Conservation (phyloP, 2,888 invertebrate genomes). For the Lasioglossum marginatum region DNA sequence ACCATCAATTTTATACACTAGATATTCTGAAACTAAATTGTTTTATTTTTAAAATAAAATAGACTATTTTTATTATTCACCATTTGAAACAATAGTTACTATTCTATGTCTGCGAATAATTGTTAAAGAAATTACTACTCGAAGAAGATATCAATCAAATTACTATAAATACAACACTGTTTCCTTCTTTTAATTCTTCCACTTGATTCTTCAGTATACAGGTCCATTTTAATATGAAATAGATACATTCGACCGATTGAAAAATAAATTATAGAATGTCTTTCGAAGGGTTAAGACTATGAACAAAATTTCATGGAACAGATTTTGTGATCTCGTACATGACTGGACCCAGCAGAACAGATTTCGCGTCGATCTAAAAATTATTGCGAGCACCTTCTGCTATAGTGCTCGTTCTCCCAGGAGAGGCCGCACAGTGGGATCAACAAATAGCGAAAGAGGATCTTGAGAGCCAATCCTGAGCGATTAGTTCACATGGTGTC, state of each 20-base stretch:
- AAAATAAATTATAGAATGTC: too few species aligned
- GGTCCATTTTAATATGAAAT: too few species aligned
- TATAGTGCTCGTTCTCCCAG: constrained; percentile 37
- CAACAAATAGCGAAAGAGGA: constrained; percentile 80
- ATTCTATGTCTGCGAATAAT: too few species aligned
- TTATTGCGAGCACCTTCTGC: constrained; percentile 27
- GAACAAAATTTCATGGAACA: not conserved
- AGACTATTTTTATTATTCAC: not conserved
- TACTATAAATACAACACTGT: too few species aligned
- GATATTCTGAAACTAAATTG: not conserved
- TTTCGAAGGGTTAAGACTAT: too few species aligned
- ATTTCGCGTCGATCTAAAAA: not conserved
- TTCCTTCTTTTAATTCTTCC: too few species aligned
- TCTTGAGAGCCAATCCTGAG: constrained; percentile 78
- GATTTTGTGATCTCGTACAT: not conserved
- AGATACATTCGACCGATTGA: too few species aligned
- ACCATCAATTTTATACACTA: too few species aligned
- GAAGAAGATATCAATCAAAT: too few species aligned
- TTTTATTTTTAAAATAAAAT: not conserved
- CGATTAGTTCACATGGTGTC: constrained; percentile 84
- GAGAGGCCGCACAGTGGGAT: constrained; percentile 47
- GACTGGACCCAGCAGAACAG: not conserved
- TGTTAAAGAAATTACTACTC: too few species aligned
- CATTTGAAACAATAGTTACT: not conserved
- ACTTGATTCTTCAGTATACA: too few species aligned